Conservation (phyloP, 2,888 invertebrate species). For the Coleophora flavipennella region DNA sequence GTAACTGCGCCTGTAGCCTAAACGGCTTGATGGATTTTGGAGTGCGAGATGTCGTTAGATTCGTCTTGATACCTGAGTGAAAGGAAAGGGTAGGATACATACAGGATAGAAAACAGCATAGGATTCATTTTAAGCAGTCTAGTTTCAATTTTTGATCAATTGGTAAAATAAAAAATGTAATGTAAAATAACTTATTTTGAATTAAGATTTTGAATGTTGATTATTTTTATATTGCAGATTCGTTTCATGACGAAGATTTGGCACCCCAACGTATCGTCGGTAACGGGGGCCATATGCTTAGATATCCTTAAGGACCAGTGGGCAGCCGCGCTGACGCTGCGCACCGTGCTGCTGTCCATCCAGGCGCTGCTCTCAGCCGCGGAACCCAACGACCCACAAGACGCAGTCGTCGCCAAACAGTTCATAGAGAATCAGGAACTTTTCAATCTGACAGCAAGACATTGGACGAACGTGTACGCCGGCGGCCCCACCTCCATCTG, state of each 20-base stretch:
- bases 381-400: slow-evolving; percentile 94
- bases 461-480: slow-evolving; percentile 97
- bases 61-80: too few relatives aligned
- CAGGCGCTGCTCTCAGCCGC: slow-evolving; percentile 95
- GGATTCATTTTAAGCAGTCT: too few relatives aligned
- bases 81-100: too few relatives aligned
- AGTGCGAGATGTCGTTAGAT: too few relatives aligned
- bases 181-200: too few relatives aligned
- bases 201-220: too few relatives aligned
- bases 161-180: too few relatives aligned
- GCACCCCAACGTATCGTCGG: slow-evolving; percentile 99
- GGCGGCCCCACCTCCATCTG: slow-evolving; percentile 75
- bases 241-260: slow-evolving; percentile 98
- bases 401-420: slow-evolving; percentile 98
- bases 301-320: slow-evolving; percentile 98
- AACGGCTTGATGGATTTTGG: too few relatives aligned
- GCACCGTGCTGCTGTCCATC: slow-evolving; percentile 94
- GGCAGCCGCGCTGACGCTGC: slow-evolving; percentile 98
- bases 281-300: slow-evolving; percentile 97
- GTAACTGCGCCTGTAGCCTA: too few relatives aligned
- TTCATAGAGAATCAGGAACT: slow-evolving; percentile 91
- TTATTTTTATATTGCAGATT: slow-evolving; percentile 75
- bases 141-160: too few relatives aligned
- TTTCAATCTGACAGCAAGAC: slow-evolving; percentile 92
- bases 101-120: too few relatives aligned